A percentile compares a stretch with the other conserved stretches of the same genome.
These are phyloP conservation scores for Apocrypta bakeri DNA, from an alignment of 1,140 invertebrate species.

Conservation along the genomic window DNA sequence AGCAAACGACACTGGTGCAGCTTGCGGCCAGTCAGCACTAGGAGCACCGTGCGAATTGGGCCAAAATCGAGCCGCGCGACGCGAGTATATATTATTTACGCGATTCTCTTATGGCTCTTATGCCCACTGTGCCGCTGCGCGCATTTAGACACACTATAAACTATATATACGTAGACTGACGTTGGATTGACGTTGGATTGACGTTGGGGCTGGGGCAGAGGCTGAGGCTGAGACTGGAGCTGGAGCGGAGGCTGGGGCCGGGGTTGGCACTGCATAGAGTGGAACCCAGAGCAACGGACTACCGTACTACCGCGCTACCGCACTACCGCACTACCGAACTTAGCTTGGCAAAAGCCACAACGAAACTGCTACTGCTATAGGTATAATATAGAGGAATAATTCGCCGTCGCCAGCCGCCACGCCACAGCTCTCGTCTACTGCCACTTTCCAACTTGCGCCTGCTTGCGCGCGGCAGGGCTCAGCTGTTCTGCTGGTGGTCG, in stretches of 20 bases:
- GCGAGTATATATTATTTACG: background rate
- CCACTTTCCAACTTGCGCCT: no score
- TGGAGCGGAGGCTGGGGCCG: no score
- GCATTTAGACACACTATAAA: no score
- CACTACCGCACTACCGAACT: background rate
- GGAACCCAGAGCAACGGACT: background rate
- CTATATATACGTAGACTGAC: background rate
- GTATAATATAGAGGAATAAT: background rate
- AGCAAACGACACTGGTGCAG: background rate
- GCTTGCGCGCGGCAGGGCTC: background rate
- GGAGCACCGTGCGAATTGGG: background rate
- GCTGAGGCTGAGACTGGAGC: no score
- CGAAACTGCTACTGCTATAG: background rate
- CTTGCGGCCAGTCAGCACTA: background rate
- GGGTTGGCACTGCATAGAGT: background rate
- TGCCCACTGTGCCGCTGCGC: no score
- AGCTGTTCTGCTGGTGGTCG: no score
- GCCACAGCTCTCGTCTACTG: no score
- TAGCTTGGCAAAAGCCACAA: background rate
- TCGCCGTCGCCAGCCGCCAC: no score
- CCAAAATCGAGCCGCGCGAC: background rate
- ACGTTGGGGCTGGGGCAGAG: no score
- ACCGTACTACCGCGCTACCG: no score
- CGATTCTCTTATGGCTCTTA: background rate
- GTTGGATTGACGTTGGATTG: no score